Evolutionary conservation across 2,888 invertebrate species (phyloP), one percentile per base, ranked within the genome.

Genomic region (Microctonus aethiopoides): DNA sequence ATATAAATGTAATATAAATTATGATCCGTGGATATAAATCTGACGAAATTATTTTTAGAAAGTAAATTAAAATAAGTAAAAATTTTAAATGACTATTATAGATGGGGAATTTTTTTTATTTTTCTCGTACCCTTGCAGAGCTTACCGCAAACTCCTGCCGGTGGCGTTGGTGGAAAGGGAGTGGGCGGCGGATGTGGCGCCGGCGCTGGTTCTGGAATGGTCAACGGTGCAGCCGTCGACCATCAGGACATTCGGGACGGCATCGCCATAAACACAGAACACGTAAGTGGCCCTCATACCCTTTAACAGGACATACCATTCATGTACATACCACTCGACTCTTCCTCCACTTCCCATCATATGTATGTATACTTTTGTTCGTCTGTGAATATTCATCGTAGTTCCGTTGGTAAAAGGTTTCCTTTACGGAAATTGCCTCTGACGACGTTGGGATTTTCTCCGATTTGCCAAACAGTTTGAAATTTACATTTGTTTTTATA

Each of bases 131-230:
- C 75, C 74, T 86, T 87, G 22, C 87, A 91, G 90, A 90, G 90
- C 81, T 86, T 90, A 81, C 90, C 90, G 41, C 91, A 90, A 85
- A 90, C 90, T 73, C 89, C 90, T 57, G 89, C 87, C 74, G 85
- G 86, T 68, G 83, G 85, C 75, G 80, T 81, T 71, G 81, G 82
- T 70, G 82, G 80, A 32, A 87, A 85, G 76, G 81, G 83, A 70
- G 74, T 80, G 69, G 80, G 79, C 62, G 71, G 74, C 64, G 75
- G 80, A 61, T 79, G 77, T 51, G 79, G 74, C 72, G 80, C 77
- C 39, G 79, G 75, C 72, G 76, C 74, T 68, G 77, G 74, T 67
- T 73, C 77, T 68, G 81, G 83, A 46, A 79, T 85, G 80, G 83
- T 84, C 73, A 86, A 85, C 76, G 85, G 85, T 61, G 80, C 84